Evolutionary conservation across 2,797 vertebrate genomes (phyloP).

Genomic region (Molossus alvarezi): DNA sequence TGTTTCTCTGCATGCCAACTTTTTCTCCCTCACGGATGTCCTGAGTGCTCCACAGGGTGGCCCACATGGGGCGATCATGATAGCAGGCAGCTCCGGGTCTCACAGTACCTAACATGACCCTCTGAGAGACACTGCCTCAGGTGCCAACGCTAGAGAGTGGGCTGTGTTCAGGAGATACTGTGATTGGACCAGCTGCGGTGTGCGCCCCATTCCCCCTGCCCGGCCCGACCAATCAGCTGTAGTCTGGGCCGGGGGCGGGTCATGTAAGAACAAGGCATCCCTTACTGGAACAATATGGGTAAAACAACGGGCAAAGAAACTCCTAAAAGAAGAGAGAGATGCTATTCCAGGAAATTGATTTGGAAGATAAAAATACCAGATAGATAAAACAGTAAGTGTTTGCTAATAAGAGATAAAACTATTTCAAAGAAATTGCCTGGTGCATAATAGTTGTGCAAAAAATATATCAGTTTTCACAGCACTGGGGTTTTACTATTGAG

Average conservation of each 20-base stretch:
- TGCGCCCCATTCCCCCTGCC: background rate
- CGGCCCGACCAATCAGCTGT: background rate
- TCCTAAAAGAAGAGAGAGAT: background rate
- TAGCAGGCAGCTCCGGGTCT: background rate
- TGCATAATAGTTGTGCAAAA: background rate
- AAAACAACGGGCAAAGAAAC: background rate
- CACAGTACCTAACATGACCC: background rate
- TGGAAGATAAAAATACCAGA: background rate
- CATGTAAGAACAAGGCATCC: background rate
- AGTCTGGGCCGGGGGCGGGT: background rate
- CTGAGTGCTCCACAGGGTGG: background rate
- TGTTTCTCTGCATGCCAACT: background rate
- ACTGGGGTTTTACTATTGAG: slow-evolving; percentile 1
- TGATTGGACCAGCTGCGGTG: background rate
- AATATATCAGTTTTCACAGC: background rate
- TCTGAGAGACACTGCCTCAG: background rate
- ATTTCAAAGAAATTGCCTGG: slow-evolving; percentile 28
- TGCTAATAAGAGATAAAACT: background rate
- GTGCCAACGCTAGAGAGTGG: background rate
- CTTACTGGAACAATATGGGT: background rate
- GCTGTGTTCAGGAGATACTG: background rate
- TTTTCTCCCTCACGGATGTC: background rate
- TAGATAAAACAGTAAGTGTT: background rate
- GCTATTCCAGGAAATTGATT: background rate
- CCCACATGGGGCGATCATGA: background rate